Conservation (phyloP, 2,888 invertebrate genomes). For the Limnephilus lunatus region DNA sequence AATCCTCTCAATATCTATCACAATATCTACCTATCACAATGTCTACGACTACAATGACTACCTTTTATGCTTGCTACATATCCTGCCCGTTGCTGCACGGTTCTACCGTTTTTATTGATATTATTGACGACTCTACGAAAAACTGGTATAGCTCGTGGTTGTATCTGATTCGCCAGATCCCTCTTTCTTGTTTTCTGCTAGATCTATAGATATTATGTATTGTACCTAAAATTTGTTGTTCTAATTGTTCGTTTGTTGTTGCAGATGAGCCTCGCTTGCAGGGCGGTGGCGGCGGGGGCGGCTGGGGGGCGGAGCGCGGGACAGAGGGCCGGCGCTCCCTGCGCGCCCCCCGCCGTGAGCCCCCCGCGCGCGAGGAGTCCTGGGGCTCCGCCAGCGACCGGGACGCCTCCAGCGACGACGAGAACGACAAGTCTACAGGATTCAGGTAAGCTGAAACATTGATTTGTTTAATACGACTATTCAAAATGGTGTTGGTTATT, state of each 20-base stretch:
- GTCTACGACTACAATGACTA: too few relatives aligned
- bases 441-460: constrained; percentile 59
- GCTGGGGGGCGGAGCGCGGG: constrained; percentile 70
- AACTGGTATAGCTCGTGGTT: not conserved
- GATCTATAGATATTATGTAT: not conserved
- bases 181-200: not conserved
- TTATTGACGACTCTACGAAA: not conserved
- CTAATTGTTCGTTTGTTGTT: not conserved
- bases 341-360: constrained; percentile 70
- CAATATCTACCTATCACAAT: too few relatives aligned
- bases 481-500: not conserved
- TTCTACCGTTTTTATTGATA: not conserved
- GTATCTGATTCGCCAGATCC: not conserved
- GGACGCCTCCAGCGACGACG: constrained; percentile 72
- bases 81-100: not conserved
- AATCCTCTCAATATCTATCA: too few relatives aligned
- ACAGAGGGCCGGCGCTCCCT: constrained; percentile 72
- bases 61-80: not conserved
- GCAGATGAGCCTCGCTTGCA: constrained; percentile 70
- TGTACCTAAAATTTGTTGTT: not conserved
- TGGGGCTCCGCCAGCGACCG: constrained; percentile 77
- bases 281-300: constrained; percentile 72
- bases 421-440: constrained; percentile 68
- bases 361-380: constrained; percentile 75
- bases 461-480: not conserved